Evolutionary conservation across 2,888 invertebrate species (phyloP).

Genomic region (Chymomyza procnemis): DNA sequence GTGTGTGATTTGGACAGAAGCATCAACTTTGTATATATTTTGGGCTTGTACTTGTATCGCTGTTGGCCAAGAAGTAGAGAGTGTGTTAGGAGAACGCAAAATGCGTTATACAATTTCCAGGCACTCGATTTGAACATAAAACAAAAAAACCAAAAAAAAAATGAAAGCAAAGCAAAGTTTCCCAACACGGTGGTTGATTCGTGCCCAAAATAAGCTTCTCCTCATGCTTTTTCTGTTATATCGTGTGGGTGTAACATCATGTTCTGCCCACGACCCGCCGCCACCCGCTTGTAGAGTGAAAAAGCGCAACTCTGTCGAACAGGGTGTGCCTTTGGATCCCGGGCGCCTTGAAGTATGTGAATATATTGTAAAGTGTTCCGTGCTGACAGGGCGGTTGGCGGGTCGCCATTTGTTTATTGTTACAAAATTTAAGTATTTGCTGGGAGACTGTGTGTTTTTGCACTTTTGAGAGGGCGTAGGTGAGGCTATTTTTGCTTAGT

Average conservation of each 20-base stretch:
- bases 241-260: background rate
- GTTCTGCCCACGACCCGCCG: no score
- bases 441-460: constrained; percentile 1
- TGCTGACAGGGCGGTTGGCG: background rate
- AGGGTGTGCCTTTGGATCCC: constrained; percentile 12
- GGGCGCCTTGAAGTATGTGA: constrained; percentile 19
- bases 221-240: background rate
- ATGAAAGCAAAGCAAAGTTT: constrained; percentile 19
- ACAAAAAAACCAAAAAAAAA: background rate
- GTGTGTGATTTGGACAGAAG: background rate
- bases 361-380: constrained; percentile 33
- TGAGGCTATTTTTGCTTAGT: background rate
- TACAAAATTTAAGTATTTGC: constrained; percentile 44
- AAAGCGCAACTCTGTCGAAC: background rate
- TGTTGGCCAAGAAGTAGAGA: background rate
- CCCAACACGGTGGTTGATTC: constrained; percentile 38
- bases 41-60: background rate
- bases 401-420: constrained; percentile 39
- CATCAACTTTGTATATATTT: background rate
- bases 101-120: constrained; percentile 53
- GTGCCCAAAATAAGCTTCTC: background rate
- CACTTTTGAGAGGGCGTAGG: constrained; percentile 15
- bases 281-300: background rate
- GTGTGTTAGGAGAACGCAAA: background rate
- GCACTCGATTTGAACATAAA: constrained; percentile 7